Evolutionary conservation across 2,888 invertebrate genomes (phyloP), one percentile per base, ranked within the genome.

Genomic region (Eristalinus sepulchralis): DNA sequence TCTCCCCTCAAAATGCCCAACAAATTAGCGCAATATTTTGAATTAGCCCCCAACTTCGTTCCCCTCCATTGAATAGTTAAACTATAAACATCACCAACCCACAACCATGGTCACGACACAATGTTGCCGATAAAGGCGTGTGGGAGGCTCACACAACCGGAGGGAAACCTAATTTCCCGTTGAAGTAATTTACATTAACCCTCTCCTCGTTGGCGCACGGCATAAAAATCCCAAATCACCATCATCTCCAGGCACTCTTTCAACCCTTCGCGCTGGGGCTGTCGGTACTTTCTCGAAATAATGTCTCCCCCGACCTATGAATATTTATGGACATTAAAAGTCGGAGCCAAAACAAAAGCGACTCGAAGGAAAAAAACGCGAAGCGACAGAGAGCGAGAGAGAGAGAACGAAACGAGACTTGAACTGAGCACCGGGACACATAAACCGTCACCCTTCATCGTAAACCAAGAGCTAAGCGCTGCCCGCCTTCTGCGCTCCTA

Each of bases 321-420:
- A 84, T 84, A 84, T 84, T 84, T 80, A 84, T 84, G 39, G 70
- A 60, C 53, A 66, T 84, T 62, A 36, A 79, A 55, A 57, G 20
- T 57, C 47, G 47, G 62, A 68, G 13, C 59, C 66, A 34, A 36
- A 10, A 33, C 11, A 60, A 60, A 60, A 60, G 27, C 17, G 27
- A 3, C 27, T 27, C 27, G 27, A 2, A 27, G 27, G 5, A 27
- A 27, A 27, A 27, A 27, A 27, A 27, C 27, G 27, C 27, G 2
- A 5, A 27, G 27, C 2, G 5, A 27, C 2, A 27, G 27, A 47
- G 27, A 27, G 27, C 2, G 5, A 27, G 5, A 27, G 27, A 47
- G 20, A 60, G 60, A 34, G 47, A 34, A 39, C 2, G 33, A 47
- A 67, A 62, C 24, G 5, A 68, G 24, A 53, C 33, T 24, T 34